Base-by-base conservation (phyloP, 2,888 invertebrate species). In the Aspidiotus rigidus region DNA sequence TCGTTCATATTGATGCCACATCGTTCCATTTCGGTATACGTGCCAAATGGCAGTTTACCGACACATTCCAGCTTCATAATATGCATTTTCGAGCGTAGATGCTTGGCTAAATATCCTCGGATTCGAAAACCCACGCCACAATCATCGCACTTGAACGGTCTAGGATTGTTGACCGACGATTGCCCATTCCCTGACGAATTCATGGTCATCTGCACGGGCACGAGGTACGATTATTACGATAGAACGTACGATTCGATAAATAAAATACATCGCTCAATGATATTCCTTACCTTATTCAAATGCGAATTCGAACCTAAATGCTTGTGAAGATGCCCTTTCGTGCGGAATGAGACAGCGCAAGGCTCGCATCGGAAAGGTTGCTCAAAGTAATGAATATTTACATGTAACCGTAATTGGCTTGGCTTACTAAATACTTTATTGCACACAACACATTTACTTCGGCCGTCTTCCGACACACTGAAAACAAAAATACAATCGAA, bases 61-160 rank as follows among this genome's bases (percentile, higher is more conserved):
- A 93, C 80, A 77, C 92, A 92, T 79, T 96, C 96, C 72, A 96
- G 81, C 75, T 91, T 88, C 86, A 92, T 92, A 56, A 96, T 93
- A 77, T 97, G 97, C 84, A 92, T 90, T 81, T 95, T 95, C 73
- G 94, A 94, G 70, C 97, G 86, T 72, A 98, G 82, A 82, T 99
- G 98, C 79, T 97, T 97, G 0, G 96, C 95, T 75, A 99, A 81
- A 79, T 97, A 97, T 0, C 97, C 98, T 76, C 95, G 96, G 76
- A 96, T 96, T 74, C 93, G 84, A 78, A 99, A 98, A 9, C 95
- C 96, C 74, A 94, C 91, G 77, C 91, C 92, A 78, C 98, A 98
- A 77, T 97, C 95, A 17, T 86, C 87, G 80, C 98, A 98, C 76
- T 94, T 91, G 78, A 96, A 98, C 16, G 97, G 96, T 64, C 97